Conservation (phyloP, 2,797 vertebrate genomes). For the Cyprinella venusta region DNA sequence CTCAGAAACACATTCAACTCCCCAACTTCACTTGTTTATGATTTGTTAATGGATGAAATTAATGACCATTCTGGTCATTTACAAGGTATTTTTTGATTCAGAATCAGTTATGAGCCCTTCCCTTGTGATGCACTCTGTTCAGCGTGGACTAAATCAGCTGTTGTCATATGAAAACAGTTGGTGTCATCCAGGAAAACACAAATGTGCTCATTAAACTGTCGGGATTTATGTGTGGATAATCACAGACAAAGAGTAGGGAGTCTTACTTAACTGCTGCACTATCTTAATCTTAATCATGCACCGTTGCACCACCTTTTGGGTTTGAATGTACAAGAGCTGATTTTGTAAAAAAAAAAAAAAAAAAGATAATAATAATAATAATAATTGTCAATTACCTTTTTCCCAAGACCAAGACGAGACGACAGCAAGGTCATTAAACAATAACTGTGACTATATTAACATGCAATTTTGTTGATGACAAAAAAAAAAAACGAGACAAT, state of each 20-base stretch:
- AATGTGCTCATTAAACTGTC: background rate
- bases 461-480: background rate
- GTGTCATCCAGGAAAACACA: background rate
- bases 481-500: background rate
- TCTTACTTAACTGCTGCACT: background rate
- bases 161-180: background rate
- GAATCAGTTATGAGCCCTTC: background rate
- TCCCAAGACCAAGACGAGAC: background rate
- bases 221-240: background rate
- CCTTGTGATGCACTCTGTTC: background rate
- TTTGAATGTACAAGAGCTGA: background rate
- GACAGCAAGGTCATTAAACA: background rate
- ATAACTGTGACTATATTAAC: background rate
- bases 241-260: background rate
- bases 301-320: background rate
- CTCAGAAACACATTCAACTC: conserved; percentile 22
- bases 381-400: background rate
- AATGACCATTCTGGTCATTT: background rate
- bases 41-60: background rate
- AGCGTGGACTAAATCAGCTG: background rate
- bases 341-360: background rate
- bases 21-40: conserved; percentile 4
- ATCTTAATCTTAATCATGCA: background rate
- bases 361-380: too few relatives aligned
- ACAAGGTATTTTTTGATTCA: background rate